phyloP scores from a whole-genome alignment of 1,140 invertebrate species.

The Leptopilina clavipes region DNA sequence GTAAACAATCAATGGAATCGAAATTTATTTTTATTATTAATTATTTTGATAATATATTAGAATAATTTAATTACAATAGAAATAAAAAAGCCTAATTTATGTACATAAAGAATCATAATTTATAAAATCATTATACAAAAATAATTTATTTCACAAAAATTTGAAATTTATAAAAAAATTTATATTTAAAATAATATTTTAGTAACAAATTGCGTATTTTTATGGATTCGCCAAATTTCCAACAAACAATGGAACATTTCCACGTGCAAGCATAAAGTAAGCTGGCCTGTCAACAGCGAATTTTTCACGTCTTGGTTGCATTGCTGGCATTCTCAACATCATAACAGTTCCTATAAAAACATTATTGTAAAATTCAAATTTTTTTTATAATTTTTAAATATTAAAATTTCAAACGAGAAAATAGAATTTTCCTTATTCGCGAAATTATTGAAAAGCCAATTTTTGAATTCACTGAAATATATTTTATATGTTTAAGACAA shows the following conservation, averaged over 20 bases:
- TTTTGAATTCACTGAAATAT: too few relatives aligned
- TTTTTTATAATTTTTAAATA: neutral
- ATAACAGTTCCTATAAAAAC: constrained; percentile 10
- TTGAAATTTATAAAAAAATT: neutral
- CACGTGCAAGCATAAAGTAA: constrained; percentile 47
- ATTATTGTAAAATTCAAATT: neutral
- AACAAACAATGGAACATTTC: constrained; percentile 38
- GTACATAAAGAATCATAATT: too few relatives aligned
- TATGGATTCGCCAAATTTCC: constrained; percentile 42
- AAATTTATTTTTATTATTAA: too few relatives aligned
- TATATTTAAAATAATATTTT: neutral
- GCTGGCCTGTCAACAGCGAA: constrained; percentile 49
- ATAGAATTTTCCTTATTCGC: neutral
- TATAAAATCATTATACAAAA: neutral
- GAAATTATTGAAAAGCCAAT: too few relatives aligned
- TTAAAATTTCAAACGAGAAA: neutral
- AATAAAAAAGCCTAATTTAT: too few relatives aligned
- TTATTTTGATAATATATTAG: too few relatives aligned
- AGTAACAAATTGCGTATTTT: neutral
- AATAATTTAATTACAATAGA: too few relatives aligned
- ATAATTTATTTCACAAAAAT: neutral
- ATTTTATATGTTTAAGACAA: too few relatives aligned
- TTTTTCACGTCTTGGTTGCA: neutral
- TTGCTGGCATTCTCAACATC: constrained; percentile 30
- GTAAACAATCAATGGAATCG: too few relatives aligned